Evolutionary conservation across 2,797 vertebrate genomes (phyloP).

Genomic region (Lepilemur septentrionalis): DNA sequence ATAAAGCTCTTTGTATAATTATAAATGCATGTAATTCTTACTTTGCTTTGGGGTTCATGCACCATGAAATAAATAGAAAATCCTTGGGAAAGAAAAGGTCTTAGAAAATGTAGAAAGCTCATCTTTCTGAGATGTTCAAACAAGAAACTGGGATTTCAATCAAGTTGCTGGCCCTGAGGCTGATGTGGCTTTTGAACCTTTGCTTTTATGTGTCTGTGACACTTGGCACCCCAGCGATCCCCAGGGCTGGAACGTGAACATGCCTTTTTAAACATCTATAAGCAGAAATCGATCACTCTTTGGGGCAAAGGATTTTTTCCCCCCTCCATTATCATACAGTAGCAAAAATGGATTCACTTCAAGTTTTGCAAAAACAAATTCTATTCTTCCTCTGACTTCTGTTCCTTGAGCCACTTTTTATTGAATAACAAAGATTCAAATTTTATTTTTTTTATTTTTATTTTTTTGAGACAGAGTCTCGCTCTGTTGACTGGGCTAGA

Average conservation of each 20-base stretch:
- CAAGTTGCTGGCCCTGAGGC: not conserved
- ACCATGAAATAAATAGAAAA: not conserved
- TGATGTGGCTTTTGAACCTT: not conserved
- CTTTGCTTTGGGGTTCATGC: conserved; percentile 27
- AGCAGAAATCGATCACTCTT: not conserved
- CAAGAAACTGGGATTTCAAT: not conserved
- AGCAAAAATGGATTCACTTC: conserved; percentile 19
- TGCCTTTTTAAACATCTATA: not conserved
- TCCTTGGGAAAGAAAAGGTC: not conserved
- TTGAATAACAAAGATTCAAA: not conserved
- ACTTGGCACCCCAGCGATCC: not conserved
- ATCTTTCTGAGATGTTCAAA: not conserved
- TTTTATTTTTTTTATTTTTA: no score
- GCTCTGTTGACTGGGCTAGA: no score
- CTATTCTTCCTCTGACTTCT: not conserved
- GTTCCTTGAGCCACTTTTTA: not conserved
- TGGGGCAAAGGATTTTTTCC: not conserved
- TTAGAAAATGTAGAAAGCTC: not conserved
- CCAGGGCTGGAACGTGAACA: not conserved
- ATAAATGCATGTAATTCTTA: not conserved
- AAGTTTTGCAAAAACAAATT: not conserved
- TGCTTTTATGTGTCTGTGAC: not conserved
- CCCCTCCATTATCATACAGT: not conserved
- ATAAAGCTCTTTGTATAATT: not conserved
- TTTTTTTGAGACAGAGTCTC: no score